These are phyloP conservation scores for Anhinga rufa DNA, from an alignment of 2,113 vertebrate species.

Conservation along the genomic window DNA sequence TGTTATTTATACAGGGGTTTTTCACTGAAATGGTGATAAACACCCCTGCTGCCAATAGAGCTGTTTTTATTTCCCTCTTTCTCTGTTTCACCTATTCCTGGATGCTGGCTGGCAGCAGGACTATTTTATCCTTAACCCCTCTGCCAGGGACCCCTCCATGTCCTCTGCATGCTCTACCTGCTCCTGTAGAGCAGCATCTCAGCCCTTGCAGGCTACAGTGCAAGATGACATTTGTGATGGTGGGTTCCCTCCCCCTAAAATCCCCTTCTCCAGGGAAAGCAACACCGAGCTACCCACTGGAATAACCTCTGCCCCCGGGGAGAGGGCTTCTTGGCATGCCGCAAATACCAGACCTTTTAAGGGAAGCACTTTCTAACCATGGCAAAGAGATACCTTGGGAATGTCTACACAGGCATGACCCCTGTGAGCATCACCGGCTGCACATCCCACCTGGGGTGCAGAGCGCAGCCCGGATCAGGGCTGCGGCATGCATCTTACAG, in stretches of 20 bases:
- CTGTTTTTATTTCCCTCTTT: neutral
- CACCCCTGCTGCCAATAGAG: neutral
- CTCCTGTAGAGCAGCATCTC: neutral
- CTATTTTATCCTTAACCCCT: neutral
- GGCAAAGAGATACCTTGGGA: neutral
- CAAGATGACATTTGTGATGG: accelerated
- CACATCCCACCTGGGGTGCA: neutral
- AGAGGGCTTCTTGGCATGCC: neutral
- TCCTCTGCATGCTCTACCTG: neutral
- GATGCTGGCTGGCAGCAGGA: accelerated
- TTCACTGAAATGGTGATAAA: neutral
- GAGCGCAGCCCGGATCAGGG: neutral
- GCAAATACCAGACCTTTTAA: conserved; percentile 52
- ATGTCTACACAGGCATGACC: neutral
- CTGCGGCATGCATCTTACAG: accelerated
- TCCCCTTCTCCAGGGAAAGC: neutral
- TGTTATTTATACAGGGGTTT: neutral
- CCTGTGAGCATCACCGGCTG: neutral
- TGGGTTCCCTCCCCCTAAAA: neutral
- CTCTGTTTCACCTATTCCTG: neutral
- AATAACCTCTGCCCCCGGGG: neutral
- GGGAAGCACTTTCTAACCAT: neutral
- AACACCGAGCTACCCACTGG: neutral
- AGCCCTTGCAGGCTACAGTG: accelerated
- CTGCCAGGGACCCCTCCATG: neutral